Conservation (phyloP, 2,888 invertebrate genomes). For the Catotricha subobsoleta region DNA sequence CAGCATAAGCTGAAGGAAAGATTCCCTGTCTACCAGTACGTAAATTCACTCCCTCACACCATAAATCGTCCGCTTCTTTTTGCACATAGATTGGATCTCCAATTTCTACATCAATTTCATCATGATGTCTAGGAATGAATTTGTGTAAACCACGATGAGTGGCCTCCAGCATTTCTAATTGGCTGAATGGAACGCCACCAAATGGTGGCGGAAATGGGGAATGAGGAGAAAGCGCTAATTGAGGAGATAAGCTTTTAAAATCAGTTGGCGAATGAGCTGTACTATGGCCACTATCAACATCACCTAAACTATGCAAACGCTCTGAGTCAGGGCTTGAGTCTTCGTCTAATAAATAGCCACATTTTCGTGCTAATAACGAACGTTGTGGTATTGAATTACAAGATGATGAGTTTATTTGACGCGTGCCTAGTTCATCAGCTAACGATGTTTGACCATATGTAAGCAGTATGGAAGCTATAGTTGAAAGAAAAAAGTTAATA, state of each 20-base stretch:
- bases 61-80: conserved; percentile 89
- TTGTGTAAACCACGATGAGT: conserved; percentile 92
- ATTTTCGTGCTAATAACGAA: conserved; percentile 51
- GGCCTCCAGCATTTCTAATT: conserved; percentile 73
- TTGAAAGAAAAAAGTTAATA: conserved; percentile 9
- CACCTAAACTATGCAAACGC: conserved; percentile 50
- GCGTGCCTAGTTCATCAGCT: conserved; percentile 44
- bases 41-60: conserved; percentile 96
- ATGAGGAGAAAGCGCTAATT: conserved; percentile 38
- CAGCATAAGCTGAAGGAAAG: conserved; percentile 93
- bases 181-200: conserved; percentile 61
- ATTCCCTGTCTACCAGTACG: conserved; percentile 85
- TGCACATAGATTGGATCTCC: conserved; percentile 95
- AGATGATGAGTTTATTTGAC: conserved; percentile 2
- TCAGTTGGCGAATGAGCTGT: conserved; percentile 84
- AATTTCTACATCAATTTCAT: conserved; percentile 92
- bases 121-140: conserved; percentile 86
- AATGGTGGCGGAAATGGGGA: conserved; percentile 46
- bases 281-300: conserved; percentile 79
- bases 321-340: conserved; percentile 79
- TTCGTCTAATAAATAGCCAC: conserved; percentile 56
- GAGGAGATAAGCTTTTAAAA: conserved; percentile 67
- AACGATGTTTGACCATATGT: conserved; percentile 43
- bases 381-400: conserved; percentile 18
- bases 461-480: conserved; percentile 44